These are phyloP conservation scores for Odontomachus brunneus DNA, from an alignment of 1,140 invertebrate genomes.

Conservation along the genomic window DNA sequence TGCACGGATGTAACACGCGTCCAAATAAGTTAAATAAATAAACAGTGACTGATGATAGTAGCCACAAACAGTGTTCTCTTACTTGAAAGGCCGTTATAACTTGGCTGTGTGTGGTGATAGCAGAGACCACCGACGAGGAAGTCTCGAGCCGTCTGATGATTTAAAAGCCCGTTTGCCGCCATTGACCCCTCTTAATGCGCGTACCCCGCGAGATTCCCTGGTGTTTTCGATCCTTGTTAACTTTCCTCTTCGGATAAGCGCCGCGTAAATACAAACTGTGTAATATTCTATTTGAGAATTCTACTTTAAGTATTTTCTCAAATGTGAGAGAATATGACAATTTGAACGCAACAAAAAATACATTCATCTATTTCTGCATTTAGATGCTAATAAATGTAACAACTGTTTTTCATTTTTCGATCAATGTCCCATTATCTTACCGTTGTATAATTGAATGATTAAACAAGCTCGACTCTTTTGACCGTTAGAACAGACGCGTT, in stretches of 20 bases:
- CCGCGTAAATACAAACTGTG: too few relatives aligned
- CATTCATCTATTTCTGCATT: too few relatives aligned
- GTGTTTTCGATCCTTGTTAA: conserved; percentile 22
- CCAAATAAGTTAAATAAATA: conserved; percentile 38
- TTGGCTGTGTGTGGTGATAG: conserved; percentile 20
- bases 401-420: too few relatives aligned
- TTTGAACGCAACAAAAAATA: too few relatives aligned
- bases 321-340: too few relatives aligned
- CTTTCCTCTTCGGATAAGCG: background rate
- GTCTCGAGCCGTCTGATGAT: conserved; percentile 44
- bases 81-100: conserved; percentile 61
- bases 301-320: too few relatives aligned
- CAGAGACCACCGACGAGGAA: conserved; percentile 58
- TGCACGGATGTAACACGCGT: background rate
- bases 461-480: too few relatives aligned
- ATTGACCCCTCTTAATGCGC: conserved; percentile 3
- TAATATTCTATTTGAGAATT: too few relatives aligned
- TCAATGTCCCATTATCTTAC: too few relatives aligned
- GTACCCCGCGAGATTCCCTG: conserved; percentile 6
- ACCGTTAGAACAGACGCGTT: too few relatives aligned
- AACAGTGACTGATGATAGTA: conserved; percentile 10
- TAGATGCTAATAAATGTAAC: too few relatives aligned
- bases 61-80: conserved; percentile 17
- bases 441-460: too few relatives aligned
- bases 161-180: conserved; percentile 43